Evolutionary conservation across 2,888 invertebrate species (phyloP).

Genomic region (Dolichopus griseipennis): DNA sequence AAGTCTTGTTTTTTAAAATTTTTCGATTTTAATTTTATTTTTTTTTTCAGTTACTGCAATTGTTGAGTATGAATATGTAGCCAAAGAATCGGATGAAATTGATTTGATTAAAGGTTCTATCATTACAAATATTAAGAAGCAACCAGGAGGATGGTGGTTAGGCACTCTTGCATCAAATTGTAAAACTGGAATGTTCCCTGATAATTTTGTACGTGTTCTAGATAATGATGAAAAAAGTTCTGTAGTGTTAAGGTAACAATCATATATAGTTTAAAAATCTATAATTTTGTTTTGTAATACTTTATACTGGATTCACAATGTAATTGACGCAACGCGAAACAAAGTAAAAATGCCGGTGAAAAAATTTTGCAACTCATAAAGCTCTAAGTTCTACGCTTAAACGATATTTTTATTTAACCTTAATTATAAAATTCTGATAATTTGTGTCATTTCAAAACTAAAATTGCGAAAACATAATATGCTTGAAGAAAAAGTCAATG

Average conservation of each 20-base stretch:
- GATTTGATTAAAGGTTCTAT: slow-evolving; percentile 74
- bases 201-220: slow-evolving; percentile 75
- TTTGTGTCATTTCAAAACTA: too few relatives aligned
- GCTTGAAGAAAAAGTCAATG: too few relatives aligned
- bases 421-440: too few relatives aligned
- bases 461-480: too few relatives aligned
- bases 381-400: too few relatives aligned
- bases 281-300: too few relatives aligned
- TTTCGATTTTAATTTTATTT: not conserved
- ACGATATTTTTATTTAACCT: too few relatives aligned
- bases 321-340: too few relatives aligned
- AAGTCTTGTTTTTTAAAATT: too few relatives aligned
- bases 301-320: too few relatives aligned
- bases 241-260: slow-evolving; percentile 43
- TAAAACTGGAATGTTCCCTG: slow-evolving; percentile 82
- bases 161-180: slow-evolving; percentile 65
- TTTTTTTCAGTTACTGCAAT: slow-evolving; percentile 60
- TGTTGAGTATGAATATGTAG: slow-evolving; percentile 79
- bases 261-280: not conserved
- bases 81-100: slow-evolving; percentile 78
- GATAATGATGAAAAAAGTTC: slow-evolving; percentile 35
- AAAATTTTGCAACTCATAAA: too few relatives aligned
- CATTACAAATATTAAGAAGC: slow-evolving; percentile 66
- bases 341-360: too few relatives aligned
- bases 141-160: slow-evolving; percentile 85